phyloP scores from a whole-genome alignment of 2,888 invertebrate genomes.

The Julus scanicus region DNA sequence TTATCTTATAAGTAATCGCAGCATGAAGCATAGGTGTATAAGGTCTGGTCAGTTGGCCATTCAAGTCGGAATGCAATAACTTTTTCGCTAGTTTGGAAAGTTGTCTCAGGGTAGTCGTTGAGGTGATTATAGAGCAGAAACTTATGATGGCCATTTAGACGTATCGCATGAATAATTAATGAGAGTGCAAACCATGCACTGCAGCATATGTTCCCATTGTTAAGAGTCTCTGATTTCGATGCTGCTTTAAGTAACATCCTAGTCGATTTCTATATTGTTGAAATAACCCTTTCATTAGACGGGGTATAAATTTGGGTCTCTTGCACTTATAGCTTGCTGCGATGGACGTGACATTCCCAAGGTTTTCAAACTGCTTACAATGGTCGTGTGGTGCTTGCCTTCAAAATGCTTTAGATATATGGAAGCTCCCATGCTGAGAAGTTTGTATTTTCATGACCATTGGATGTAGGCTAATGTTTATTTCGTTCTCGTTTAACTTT shows the following conservation, averaged over 20 bases:
- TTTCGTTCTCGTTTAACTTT: not conserved
- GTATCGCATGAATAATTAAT: slow-evolving; percentile 30
- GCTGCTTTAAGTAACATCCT: not conserved
- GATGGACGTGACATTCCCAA: not conserved
- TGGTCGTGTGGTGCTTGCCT: not conserved
- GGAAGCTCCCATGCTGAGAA: slow-evolving; percentile 2
- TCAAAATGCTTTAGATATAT: not conserved
- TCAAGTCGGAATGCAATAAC: not conserved
- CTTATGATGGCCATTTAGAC: not conserved
- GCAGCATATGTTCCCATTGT: not conserved
- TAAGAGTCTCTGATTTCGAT: not conserved
- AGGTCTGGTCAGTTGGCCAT: not conserved
- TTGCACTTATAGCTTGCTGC: not conserved
- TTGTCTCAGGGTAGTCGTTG: slow-evolving; percentile 24
- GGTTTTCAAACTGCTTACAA: not conserved
- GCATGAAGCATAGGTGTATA: slow-evolving; percentile 3
- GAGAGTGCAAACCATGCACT: not conserved
- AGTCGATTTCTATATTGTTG: not conserved
- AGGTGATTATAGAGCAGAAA: slow-evolving; percentile 1
- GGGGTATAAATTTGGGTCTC: not conserved
- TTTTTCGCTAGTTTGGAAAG: not conserved
- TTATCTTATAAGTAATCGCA: slow-evolving; percentile 28
- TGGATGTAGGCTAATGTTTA: not conserved
- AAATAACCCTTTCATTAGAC: not conserved
- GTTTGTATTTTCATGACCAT: not conserved